Base-by-base conservation (phyloP, 2,113 vertebrate species). In the Lynx canadensis region DNA sequence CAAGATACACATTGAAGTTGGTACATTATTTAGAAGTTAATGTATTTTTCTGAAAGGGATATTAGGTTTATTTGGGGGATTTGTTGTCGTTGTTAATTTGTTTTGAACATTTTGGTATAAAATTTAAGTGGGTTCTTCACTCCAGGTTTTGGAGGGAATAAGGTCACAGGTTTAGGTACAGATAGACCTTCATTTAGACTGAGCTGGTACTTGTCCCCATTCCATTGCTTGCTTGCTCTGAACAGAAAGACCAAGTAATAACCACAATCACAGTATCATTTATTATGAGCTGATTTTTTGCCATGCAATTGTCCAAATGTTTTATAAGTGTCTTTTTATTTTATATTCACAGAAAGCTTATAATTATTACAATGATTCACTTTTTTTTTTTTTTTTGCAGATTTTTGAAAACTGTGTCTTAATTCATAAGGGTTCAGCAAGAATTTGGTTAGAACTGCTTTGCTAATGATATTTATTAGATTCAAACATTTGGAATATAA, bases 391-490 rank as follows among this genome's bases (percentile, higher is more conserved):
- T 82, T 81, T 95, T 78, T 57, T 65, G 31, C 2, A 41, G 3
- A 36, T 86, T 89, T 94, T 96, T 86, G 52, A 95, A 82, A 45
- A 81, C 11, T 41, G 1, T 57, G 23, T 36, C 69, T 33, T n/a
- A 74, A 21, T 6, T 55, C 52, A 45, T 86, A 48, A 50, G 13
- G 78, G 23, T 84, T 86, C 31, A 85, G 38, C 63, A 15, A 94
- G 57, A 74, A 82, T 86, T 82, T 91, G 27, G 76, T 94, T 84
- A 89, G 36, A 97, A 66, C 81, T 81, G 9, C 23, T 81, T 69
- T 94, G n/a, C 33, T 93, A 76, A 82, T 93, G 29, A 65, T 25
- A 71, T 80, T 52, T 48, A 74, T 21, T 48, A 87, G 23, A 23
- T 36, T 80, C 38, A 45, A 80, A 21, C 1, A n/a, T 88, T 94